A percentile compares a stretch with the other conserved stretches of the same genome.
Evolutionary conservation across 2,113 vertebrate genomes (phyloP).

Genomic region (Orthonyx spaldingii): DNA sequence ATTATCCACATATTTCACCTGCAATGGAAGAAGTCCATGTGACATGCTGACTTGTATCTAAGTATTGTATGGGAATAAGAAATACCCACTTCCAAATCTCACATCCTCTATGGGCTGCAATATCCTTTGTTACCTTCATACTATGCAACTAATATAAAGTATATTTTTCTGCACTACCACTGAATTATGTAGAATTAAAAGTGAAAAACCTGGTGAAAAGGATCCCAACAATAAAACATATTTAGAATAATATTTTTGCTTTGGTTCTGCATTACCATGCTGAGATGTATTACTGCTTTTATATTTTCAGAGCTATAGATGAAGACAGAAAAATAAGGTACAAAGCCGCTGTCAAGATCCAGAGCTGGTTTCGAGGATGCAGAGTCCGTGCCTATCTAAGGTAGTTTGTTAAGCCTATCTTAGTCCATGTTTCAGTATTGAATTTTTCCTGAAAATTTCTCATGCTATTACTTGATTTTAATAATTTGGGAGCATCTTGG

Average conservation of each 20-base stretch:
- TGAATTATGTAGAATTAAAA: background rate
- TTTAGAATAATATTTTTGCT: background rate
- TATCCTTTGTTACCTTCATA: background rate
- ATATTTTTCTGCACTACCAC: background rate
- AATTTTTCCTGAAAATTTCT: background rate
- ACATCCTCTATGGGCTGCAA: background rate
- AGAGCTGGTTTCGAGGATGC: slow-evolving; percentile 88
- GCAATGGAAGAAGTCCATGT: slow-evolving; percentile 8
- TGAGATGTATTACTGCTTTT: background rate
- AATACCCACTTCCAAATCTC: background rate
- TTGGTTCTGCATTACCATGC: background rate
- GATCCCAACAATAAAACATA: background rate
- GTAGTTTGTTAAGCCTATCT: slow-evolving; percentile 57
- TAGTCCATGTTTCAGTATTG: background rate
- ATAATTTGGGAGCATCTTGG: background rate
- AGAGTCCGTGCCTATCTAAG: slow-evolving; percentile 80
- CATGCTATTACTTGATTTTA: background rate
- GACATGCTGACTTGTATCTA: background rate
- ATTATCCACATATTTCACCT: slow-evolving; percentile 46
- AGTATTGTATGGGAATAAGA: background rate
- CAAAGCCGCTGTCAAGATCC: slow-evolving; percentile 78
- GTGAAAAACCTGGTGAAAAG: background rate
- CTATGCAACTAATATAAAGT: background rate
- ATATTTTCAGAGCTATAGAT: slow-evolving; percentile 74
- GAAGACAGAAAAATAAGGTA: slow-evolving; percentile 70